phyloP scores from a whole-genome alignment of 2,888 invertebrate genomes.

The Chrysolina haemoptera region DNA sequence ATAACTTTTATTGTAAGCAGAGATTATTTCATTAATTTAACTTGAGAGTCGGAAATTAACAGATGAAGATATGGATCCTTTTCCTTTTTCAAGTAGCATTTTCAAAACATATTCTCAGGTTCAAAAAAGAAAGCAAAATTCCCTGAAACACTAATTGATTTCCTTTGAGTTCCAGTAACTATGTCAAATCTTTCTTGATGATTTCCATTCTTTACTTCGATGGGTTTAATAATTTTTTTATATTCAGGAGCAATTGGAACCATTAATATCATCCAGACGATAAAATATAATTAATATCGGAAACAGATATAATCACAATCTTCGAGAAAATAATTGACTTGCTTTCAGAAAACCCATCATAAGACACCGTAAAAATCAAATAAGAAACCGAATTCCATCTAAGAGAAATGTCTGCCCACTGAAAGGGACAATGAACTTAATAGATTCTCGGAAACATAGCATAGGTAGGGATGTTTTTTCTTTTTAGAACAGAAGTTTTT shows the following conservation, averaged over 20 bases:
- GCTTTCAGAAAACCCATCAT: slow-evolving; percentile 40
- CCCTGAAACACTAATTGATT: slow-evolving; percentile 9
- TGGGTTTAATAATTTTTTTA: background rate
- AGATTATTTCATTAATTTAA: too few species aligned
- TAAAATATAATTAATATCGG: slow-evolving; percentile 28
- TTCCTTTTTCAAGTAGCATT: too few species aligned
- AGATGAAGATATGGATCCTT: too few species aligned
- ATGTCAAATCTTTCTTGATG: background rate
- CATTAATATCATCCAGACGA: slow-evolving; percentile 10
- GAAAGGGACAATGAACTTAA: slow-evolving; percentile 52
- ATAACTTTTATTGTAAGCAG: too few species aligned
- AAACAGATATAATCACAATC: slow-evolving; percentile 35
- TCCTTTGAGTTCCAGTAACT: slow-evolving; percentile 26
- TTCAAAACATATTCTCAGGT: too few species aligned
- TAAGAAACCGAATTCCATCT: slow-evolving; percentile 31
- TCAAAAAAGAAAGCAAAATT: background rate
- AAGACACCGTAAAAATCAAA: slow-evolving; percentile 49
- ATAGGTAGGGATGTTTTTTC: slow-evolving; percentile 42
- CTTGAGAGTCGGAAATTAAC: too few species aligned
- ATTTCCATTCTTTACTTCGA: background rate
- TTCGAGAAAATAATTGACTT: slow-evolving; percentile 38
- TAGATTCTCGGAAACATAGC: slow-evolving; percentile 49
- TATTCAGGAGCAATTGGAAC: slow-evolving; percentile 13
- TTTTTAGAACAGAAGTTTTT: slow-evolving; percentile 53
- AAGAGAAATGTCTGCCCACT: slow-evolving; percentile 46